Evolutionary conservation across 1,140 invertebrate genomes (phyloP), one percentile per base, ranked within the genome.

Genomic region (Aphaenogaster floridana): DNA sequence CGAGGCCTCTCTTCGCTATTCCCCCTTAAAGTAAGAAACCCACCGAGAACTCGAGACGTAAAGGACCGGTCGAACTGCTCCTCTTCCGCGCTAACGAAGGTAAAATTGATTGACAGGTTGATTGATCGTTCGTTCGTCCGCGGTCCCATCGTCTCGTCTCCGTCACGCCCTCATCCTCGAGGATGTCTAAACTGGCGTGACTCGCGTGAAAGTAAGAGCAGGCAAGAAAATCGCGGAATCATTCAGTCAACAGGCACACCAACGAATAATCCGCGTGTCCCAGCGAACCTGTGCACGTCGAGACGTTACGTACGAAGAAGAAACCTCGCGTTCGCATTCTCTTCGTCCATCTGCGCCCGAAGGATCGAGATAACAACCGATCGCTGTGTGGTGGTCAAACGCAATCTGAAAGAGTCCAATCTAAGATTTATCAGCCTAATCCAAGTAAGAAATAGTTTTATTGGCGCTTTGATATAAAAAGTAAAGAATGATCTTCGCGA

Each of bases 191-290:
- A 68, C n/a, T 61, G 66, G 64, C 39, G 45, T 77, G 34, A 66
- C n/a, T 79, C 64, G 54, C 78, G 57, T 86, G 64, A 69, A 85
- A 89, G 54, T 59, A 79, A 89, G 87, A 91, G 34, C 66, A 59
- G 84, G 78, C 84, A 87, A 89, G 84, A 83, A 89, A 57, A 77
- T 89, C 42, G 48, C 57, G 57, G 57, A 69, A 28, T 69, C 71
- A 72, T 21, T 90, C 69, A 54, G 54, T 76, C 88, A 89, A 89
- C 77, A 89, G 77, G 57, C 71, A 76, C 45, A 86, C 50, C 57
- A 76, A 50, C 36, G 28, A 77, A 50, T 81, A 45, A 57, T 34
- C 57, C 34, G 45, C 77, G 34, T 13, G 21, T 54, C 13, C 13
- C 17, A 64, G 21, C 76, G 76, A 28, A 79, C 1, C 45, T 34